Percentiles rank a stretch among this genome's conserved stretches.
These are phyloP conservation scores for Podotricha telesiphe DNA, from an alignment of 2,888 invertebrate species.

Conservation along the genomic window DNA sequence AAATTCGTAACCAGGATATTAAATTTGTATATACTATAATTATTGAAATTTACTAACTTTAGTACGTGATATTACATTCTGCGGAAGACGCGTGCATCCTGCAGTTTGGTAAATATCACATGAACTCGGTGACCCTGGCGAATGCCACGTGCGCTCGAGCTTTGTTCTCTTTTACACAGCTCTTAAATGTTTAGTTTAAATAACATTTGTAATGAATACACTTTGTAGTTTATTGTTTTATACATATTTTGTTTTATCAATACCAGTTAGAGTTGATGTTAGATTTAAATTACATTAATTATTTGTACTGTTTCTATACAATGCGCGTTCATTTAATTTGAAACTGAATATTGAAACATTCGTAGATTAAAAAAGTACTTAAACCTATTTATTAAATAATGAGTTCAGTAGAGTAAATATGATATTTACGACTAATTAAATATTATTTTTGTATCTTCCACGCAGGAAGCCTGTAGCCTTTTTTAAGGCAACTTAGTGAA, in stretches of 20 bases:
- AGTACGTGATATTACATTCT: constrained; percentile 43
- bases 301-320: no score
- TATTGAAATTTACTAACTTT: constrained; percentile 29
- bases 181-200: constrained; percentile 33
- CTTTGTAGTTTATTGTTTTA: constrained; percentile 4
- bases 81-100: constrained; percentile 59
- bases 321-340: no score
- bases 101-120: constrained; percentile 70
- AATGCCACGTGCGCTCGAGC: constrained; percentile 51
- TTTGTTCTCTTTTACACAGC: constrained; percentile 38
- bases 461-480: no score
- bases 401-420: no score
- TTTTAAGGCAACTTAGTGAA: no score
- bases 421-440: no score
- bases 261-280: not conserved
- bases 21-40: not conserved
- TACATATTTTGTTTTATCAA: not conserved
- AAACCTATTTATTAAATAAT: no score
- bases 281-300: no score
- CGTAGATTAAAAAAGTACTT: no score
- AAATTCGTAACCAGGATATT: not conserved
- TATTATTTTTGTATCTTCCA: no score
- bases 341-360: no score
- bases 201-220: constrained; percentile 23
- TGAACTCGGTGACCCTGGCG: constrained; percentile 67